phyloP scores from a whole-genome alignment of 2,113 vertebrate species.

The Eublepharis macularius region DNA sequence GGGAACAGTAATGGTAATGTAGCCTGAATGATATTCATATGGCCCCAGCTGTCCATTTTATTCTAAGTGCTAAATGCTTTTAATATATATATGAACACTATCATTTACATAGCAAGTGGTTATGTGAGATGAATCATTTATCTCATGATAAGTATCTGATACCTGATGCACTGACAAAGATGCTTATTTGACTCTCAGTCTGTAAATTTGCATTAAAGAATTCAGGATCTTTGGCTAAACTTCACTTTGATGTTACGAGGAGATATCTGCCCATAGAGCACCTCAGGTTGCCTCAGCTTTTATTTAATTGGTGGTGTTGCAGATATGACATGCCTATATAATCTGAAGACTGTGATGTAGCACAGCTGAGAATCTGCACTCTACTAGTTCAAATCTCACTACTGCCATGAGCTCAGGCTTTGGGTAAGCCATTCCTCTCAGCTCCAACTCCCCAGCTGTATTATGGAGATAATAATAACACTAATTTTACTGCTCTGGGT shows the following conservation, averaged over 20 bases:
- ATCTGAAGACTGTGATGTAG: conserved; percentile 19
- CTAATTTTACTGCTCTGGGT: too few species aligned
- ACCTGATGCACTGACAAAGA: conserved; percentile 69
- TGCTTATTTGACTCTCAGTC: conserved; percentile 73
- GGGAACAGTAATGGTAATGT: conserved; percentile 71
- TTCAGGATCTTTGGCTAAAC: conserved; percentile 74
- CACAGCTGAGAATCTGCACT: too few species aligned
- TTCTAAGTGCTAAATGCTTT: conserved; percentile 77
- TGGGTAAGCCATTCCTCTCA: too few species aligned
- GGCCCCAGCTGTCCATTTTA: conserved; percentile 80
- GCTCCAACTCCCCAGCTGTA: too few species aligned
- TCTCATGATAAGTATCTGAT: conserved; percentile 76
- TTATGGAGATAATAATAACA: too few species aligned
- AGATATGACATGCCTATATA: conserved; percentile 17
- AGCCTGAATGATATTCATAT: conserved; percentile 76
- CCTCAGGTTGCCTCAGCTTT: conserved; percentile 59
- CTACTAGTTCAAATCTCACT: too few species aligned
- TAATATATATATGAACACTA: conserved; percentile 81
- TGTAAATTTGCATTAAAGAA: conserved; percentile 79
- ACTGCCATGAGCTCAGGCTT: too few species aligned
- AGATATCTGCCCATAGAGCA: conserved; percentile 51
- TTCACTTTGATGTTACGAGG: conserved; percentile 74
- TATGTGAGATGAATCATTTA: conserved; percentile 81
- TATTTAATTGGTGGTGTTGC: conserved; percentile 62
- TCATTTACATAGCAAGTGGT: conserved; percentile 81